Base-by-base conservation (phyloP, 2,113 vertebrate genomes). In the Sminthopsis crassicaudata region DNA sequence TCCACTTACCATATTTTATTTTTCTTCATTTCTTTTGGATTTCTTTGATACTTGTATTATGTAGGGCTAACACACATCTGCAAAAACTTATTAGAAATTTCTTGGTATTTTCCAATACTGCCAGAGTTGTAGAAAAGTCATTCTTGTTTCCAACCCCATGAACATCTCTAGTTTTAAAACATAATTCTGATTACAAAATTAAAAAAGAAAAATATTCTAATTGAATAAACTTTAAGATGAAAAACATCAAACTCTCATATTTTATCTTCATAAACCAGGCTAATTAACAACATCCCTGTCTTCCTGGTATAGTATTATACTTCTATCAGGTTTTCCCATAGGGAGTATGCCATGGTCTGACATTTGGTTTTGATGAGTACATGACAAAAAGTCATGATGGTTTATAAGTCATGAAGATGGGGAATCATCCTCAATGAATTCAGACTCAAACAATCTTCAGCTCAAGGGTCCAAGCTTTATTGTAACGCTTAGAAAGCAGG, bases 1-100 rank as follows among this genome's bases (percentile, higher is more conserved):
- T 36, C 30, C 53, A 90, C 92, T 89, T 95, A 26, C 1, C 12
- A 88, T 11, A 8, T 36, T 92, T 48, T 48, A 27, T 94, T 96
- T 96, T 91, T 53, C 67, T 52, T 91, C 48, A 23, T 0, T 2
- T 93, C 51, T 76, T 76, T 54, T 57, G 30, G 2, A 94, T 7
- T 91, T 92, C n/a, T 53, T 94, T 93, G 26, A 60, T n/a, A 26
- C 30, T 95, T 95, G 9, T 16, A 90, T 60, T 60, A 48, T 8
- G 5, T 55, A 30, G 2, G 19, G 23, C 12, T 42, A 11, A 23
- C 54, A 93, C 50, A 60, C 90, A 54, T 52, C 54, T 57, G 30
- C 46, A 51, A 67, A 92, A 76, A 60, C 12, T 24, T 89, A 36
- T 52, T 30, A 27, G 55, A 46, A 48, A 9, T 51, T 51, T 76